These are phyloP conservation scores for Holothuria leucospilota DNA, from an alignment of 53 echinoderm and acorn worm genomes.

Conservation along the genomic window DNA sequence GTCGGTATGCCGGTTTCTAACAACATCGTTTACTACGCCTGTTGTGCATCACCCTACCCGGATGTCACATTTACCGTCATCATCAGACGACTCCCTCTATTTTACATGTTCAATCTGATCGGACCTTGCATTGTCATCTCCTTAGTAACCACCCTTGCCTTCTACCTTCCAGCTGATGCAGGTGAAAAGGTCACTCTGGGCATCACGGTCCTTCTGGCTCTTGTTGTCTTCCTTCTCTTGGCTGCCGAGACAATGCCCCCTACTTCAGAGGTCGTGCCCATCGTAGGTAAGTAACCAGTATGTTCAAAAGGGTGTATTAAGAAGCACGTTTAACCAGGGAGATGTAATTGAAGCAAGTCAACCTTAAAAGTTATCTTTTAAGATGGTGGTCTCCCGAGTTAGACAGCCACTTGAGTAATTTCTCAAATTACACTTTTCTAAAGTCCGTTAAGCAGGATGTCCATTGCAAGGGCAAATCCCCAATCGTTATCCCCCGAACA, in stretches of 20 bases:
- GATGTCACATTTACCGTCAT: constrained; percentile 78
- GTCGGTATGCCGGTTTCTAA: constrained; percentile 71
- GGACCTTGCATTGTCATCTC: constrained; percentile 85
- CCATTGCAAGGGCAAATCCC: too few relatives aligned
- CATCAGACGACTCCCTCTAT: constrained; percentile 74
- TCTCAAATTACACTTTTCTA: too few relatives aligned
- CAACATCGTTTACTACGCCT: constrained; percentile 72
- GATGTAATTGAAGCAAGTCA: neutral
- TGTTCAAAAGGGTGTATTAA: neutral
- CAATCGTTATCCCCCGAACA: too few relatives aligned
- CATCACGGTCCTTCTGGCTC: constrained; percentile 84
- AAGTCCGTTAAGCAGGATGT: too few relatives aligned
- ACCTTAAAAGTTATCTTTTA: neutral
- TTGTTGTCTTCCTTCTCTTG: constrained; percentile 84
- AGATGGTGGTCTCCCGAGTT: too few relatives aligned
- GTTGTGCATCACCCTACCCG: constrained; percentile 85
- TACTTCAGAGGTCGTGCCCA: constrained; percentile 81
- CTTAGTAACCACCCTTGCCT: constrained; percentile 70
- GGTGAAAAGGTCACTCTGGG: constrained; percentile 90
- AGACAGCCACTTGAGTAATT: too few relatives aligned
- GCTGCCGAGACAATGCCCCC: constrained; percentile 95
- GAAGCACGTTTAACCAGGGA: too few relatives aligned
- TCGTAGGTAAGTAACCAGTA: constrained; percentile 75
- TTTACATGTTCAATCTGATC: constrained; percentile 88
- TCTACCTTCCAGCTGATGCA: constrained; percentile 91